Base-by-base conservation (phyloP, 2,113 vertebrate species). In the Prionailurus viverrinus region DNA sequence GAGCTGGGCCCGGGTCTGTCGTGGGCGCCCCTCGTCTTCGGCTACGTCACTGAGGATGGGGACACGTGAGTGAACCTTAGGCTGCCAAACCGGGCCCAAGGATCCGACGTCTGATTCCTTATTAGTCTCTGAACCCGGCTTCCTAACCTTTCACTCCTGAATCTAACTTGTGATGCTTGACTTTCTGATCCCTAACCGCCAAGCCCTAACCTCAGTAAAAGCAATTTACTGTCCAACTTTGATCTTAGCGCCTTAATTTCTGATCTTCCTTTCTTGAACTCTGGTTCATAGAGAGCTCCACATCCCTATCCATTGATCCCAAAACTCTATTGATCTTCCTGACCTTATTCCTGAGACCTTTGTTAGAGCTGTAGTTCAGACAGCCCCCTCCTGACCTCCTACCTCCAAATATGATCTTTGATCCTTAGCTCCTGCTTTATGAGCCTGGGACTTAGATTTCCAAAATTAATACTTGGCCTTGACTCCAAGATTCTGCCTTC, bases 31-130 rank as follows among this genome's bases (percentile, higher is more conserved):
- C 98, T 98, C 1, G 98, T 98, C 31, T 98, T 99, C 85, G 98
- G 98, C 94, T 99, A 99, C 97, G 95, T 99, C 65, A 99, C 98
- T 18, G 99, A 99, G 89, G 99, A 99, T 69, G 99, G 99, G 31
- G 99, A 99, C 97, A 99, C 99, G 99, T 99, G 98, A 98, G 99
- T 98, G 63, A 97, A 93, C 23, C 73, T 89, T 95, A 79, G 58
- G 39, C 15, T 92, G 51, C 51, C 84, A 45, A 68, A n/a, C 61
- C 5, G 41, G 80, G 33, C 65, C 76, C 39, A 69, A 21, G 82
- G 39, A 53, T 84, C 41, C 55, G 21, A 84, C 29, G 9, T 78
- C 71, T 74, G 25, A 48, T 68, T 36, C 31, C 23, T 25, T 39
- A 2, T 45, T 80, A 90, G 16, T 86, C 76, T 93, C 31, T 74